phyloP scores from a whole-genome alignment of 2,113 vertebrate species.

The Ameiurus melas region DNA sequence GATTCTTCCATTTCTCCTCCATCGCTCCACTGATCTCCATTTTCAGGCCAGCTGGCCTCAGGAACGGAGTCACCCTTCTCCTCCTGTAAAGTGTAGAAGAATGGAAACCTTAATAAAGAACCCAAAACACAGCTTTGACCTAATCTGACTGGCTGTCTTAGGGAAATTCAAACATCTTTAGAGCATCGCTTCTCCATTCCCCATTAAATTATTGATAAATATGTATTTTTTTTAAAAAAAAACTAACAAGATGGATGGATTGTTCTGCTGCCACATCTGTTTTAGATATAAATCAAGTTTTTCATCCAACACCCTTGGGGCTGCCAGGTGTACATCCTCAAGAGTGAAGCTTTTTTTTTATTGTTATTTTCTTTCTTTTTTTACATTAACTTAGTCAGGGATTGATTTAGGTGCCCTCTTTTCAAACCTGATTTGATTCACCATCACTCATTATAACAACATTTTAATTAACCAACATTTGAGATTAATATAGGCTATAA shows the following conservation, averaged over 20 bases:
- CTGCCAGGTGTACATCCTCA: not conserved
- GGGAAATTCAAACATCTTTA: not conserved
- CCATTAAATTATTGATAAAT: not conserved
- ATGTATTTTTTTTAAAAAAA: too few relatives aligned
- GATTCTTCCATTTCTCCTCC: conserved; percentile 69
- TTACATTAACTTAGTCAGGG: not conserved
- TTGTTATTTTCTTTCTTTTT: too few relatives aligned
- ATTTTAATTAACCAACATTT: not conserved
- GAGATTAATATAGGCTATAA: not conserved
- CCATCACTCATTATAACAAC: not conserved
- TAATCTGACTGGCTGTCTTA: not conserved
- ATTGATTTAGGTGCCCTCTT: not conserved
- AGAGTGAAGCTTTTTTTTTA: not conserved
- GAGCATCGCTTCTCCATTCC: not conserved
- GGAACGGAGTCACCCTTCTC: conserved; percentile 39
- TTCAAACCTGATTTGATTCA: not conserved
- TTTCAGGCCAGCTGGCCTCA: conserved; percentile 73
- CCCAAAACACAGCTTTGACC: too few relatives aligned
- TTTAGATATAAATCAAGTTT: not conserved
- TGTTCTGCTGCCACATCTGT: not conserved
- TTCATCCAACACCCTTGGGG: not conserved
- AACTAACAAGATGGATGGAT: not conserved
- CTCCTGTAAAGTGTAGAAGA: conserved; percentile 20
- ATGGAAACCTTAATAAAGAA: not conserved
- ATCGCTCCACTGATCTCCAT: conserved; percentile 73